phyloP scores from a whole-genome alignment of 37 sponge, comb jelly and placozoan genomes.

The Axinella damicornis region DNA sequence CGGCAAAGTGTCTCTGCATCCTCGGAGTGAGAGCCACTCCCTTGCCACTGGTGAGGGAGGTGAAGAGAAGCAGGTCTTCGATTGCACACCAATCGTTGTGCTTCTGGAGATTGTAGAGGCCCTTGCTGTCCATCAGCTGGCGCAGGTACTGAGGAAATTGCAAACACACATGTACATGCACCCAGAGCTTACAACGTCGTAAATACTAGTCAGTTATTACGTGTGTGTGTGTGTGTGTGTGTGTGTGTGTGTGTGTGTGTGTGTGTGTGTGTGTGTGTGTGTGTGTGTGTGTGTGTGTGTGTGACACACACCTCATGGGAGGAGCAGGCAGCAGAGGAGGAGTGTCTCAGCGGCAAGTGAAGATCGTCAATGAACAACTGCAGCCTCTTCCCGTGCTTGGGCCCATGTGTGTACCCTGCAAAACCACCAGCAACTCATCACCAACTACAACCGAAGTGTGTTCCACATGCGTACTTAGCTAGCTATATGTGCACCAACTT shows the following conservation, averaged over 20 bases:
- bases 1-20: slow-evolving; percentile 71
- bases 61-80: slow-evolving; percentile 82
- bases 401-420: slow-evolving; percentile 85
- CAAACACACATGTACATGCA: no score
- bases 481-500: no score
- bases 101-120: slow-evolving; percentile 79
- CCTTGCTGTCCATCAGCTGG: slow-evolving; percentile 74
- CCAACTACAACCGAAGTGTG: no score
- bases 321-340: no score
- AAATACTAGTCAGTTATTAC: no score
- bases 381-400: slow-evolving; percentile 69
- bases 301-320: not conserved
- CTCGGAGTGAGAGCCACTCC: slow-evolving; percentile 12
- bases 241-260: not conserved
- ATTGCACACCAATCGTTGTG: slow-evolving; percentile 70
- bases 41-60: slow-evolving; percentile 7
- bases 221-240: no score
- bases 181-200: no score
- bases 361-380: slow-evolving; percentile 87
- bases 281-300: not conserved
- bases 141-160: slow-evolving; percentile 79
- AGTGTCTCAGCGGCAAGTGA: slow-evolving; percentile 58
- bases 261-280: slow-evolving; percentile 9
- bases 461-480: no score
- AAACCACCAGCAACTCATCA: no score